These are phyloP conservation scores for Petrosia ficiformis DNA, from an alignment of 37 sponge, comb jelly and placozoan genomes.

Conservation along the genomic window DNA sequence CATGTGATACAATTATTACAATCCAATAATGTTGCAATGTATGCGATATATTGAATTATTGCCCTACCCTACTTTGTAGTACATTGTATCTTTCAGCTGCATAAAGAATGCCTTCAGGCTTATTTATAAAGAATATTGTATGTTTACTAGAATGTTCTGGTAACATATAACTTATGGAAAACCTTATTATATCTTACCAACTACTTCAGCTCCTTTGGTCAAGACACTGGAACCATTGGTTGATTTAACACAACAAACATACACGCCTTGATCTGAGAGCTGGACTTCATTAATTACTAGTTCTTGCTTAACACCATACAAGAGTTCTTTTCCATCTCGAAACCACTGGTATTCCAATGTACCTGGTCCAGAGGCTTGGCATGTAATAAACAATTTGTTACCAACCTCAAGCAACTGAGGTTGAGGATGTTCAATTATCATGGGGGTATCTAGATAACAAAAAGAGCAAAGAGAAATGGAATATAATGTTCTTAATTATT, in stretches of 20 bases:
- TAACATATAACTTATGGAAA: background rate
- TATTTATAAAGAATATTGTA: no score
- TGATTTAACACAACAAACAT: constrained; percentile 55
- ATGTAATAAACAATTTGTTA: constrained; percentile 3
- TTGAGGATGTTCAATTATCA: constrained; percentile 24
- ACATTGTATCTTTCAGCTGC: no score
- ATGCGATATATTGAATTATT: no score
- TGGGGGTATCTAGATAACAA: constrained; percentile 9
- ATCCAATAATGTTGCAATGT: no score
- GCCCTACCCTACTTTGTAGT: no score
- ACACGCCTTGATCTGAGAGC: constrained; percentile 41
- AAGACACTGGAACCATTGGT: constrained; percentile 47
- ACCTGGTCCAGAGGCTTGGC: constrained; percentile 22
- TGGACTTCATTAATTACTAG: constrained; percentile 21
- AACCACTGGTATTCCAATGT: constrained; percentile 80
- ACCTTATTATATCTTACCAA: background rate
- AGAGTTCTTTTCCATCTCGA: constrained; percentile 31
- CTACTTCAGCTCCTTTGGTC: background rate
- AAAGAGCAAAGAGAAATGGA: background rate
- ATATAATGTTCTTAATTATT: no score
- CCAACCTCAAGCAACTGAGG: constrained; percentile 20
- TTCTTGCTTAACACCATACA: constrained; percentile 28
- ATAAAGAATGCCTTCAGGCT: no score
- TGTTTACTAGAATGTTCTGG: background rate
- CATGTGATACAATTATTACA: no score